Evolutionary conservation across 2,797 vertebrate species (phyloP), one percentile per base, ranked within the genome.

Genomic region (Hafferia zeledoni): DNA sequence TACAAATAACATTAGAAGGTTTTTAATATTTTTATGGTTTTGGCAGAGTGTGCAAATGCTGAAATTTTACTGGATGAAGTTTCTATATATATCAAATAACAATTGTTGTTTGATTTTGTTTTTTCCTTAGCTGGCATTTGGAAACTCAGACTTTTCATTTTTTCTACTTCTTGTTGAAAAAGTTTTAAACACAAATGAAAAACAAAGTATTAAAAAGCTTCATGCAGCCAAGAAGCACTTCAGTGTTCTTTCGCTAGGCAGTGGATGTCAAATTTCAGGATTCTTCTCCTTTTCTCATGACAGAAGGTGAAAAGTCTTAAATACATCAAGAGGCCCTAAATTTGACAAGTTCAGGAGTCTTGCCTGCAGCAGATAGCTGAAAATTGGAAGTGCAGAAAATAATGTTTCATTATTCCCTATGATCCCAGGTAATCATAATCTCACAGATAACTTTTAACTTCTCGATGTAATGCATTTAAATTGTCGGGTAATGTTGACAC

Each of bases 391-490:
- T 83, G 86, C 43, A 65, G 65, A 82, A 91, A 75, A 55, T 69
- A 55, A 64, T 65, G 10, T 39, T 85, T n/a, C n/a, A 50, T 46
- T 72, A 60, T 71, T 55, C 25, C 30, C 12, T 43, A n/a, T 8
- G 30, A 55, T 33, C 56, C 39, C 30, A 77, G 41, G n/a, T 67
- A 90, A 85, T 28, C 25, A 41, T 70, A 85, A 75, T 89, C 23
- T 90, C 47, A 33, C n/a, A 41, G 19, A 69, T 37, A 56, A 8
- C 25, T 78, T 84, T 37, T 50, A 78, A 70, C 2, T 39, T 88
- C 59, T 64, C 65, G 52, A 63, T 70, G 59, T 67, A 94, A 79
- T 56, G 55, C 59, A 76, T 82, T 95, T 86, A 86, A 92, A 92
- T 67, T 75, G 39, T 90, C 84, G 39, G 39, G 77, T 93, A 76